phyloP scores from a whole-genome alignment of 1,140 invertebrate genomes.

The Drosophila pruinosa region DNA sequence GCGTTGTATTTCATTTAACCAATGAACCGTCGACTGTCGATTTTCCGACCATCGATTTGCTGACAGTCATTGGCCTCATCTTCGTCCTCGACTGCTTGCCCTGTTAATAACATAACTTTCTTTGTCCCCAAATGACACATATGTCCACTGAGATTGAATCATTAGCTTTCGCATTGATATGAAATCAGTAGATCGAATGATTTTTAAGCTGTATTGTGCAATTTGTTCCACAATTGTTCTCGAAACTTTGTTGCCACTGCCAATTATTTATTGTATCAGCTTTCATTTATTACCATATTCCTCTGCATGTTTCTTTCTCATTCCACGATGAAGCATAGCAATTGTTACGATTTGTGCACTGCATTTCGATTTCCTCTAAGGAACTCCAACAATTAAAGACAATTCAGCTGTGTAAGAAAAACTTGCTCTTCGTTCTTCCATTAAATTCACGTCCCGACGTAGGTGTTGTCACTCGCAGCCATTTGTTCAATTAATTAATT shows the following conservation, averaged over 20 bases:
- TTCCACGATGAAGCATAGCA: background rate
- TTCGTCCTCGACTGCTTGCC: no score
- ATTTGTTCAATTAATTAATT: slow-evolving; percentile 54
- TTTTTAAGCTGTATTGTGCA: background rate
- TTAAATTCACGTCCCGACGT: background rate
- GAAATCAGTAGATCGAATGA: background rate
- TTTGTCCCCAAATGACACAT: slow-evolving; percentile 26
- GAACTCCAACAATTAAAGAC: slow-evolving; percentile 3
- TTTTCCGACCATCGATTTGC: background rate
- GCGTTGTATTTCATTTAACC: slow-evolving; percentile 40
- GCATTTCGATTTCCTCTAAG: background rate
- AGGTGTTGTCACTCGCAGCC: slow-evolving; percentile 12
- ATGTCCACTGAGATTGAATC: slow-evolving; percentile 11
- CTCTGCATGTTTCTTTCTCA: background rate
- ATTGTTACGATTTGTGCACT: slow-evolving; percentile 31
- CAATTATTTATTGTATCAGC: slow-evolving; percentile 54
- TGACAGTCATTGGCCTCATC: slow-evolving; percentile 6
- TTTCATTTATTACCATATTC: slow-evolving; percentile 44
- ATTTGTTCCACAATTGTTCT: background rate
- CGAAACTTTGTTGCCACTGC: slow-evolving; percentile 44
- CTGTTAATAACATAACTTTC: slow-evolving; percentile 33
- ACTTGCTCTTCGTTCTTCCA: background rate
- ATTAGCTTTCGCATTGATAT: background rate
- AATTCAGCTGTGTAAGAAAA: slow-evolving; percentile 10
- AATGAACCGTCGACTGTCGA: background rate